Base-by-base conservation (phyloP, 2,113 vertebrate species). In the Aegotheles bennettii region DNA sequence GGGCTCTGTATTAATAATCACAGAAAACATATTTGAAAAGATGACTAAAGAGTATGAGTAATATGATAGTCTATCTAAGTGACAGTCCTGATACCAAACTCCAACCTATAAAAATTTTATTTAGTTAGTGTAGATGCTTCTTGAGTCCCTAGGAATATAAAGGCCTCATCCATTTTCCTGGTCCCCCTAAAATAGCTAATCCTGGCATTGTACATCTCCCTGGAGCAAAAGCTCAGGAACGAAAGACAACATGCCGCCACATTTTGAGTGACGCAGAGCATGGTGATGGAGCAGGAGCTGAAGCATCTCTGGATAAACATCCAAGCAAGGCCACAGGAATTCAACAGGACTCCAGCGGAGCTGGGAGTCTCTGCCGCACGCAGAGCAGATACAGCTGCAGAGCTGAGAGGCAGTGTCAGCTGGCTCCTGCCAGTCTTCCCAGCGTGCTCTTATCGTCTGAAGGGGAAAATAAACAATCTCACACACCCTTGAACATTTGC, bases 321-420 rank as follows among this genome's bases (percentile, higher is more conserved):
- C 48, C 54, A 60, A 65, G 48, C 2, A 0, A 69, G 45, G 54
- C 82, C 35, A 1, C 76, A 84, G 84, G 96, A 89, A 92, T 90
- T 90, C 51, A 57, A 6, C 45, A 45, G 80, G 90, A 20, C 12
- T 56, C 54, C 3, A 21, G 86, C 9, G 2, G 85, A 90, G 67
- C 63, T 71, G 87, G 43, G 35, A 40, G 11, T 51, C 19, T 57
- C 18, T 84, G 60, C 59, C 1, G 1, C 63, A 25, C 0, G 2
- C 80, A 19, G 28, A 43, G 70, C 6, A 2, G 67, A 74, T 57
- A 23, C 57, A 70, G 76, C 86, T 45, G 48, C 57, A 68, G 50
- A 71, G 84, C 80, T 60, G 75, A 95, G 76, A 74, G 71, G 78
- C 89, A 69, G 63, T 6, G 0, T 93, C 93, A 87, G 89, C 86